These are phyloP conservation scores for Eristalis pertinax DNA, from an alignment of 2,888 invertebrate species.

Conservation along the genomic window DNA sequence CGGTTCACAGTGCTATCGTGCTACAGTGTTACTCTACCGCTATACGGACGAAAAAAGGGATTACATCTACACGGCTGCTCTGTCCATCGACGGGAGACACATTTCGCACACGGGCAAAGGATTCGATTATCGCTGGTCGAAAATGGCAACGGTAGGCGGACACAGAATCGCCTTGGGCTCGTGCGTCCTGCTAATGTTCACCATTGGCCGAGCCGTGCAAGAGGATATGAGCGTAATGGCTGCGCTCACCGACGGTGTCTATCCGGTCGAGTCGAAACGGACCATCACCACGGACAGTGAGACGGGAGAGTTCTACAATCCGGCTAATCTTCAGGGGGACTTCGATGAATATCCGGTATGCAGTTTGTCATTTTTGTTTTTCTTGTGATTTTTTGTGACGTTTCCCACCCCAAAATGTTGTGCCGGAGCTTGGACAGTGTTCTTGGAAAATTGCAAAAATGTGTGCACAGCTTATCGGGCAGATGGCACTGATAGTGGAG, in stretches of 20 bases:
- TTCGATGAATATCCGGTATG: conserved; percentile 62
- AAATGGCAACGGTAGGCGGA: conserved; percentile 43
- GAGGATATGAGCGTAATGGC: conserved; percentile 13
- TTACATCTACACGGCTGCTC: neutral
- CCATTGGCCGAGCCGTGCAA: conserved; percentile 17
- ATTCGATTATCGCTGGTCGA: conserved; percentile 20
- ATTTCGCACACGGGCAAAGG: conserved; percentile 5
- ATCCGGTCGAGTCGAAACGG: conserved; percentile 42
- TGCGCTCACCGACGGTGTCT: conserved; percentile 33
- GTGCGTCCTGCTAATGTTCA: conserved; percentile 45
- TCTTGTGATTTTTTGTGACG: neutral
- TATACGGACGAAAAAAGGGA: too few relatives aligned
- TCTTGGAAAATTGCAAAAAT: neutral
- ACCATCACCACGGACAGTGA: conserved; percentile 27
- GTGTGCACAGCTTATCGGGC: neutral
- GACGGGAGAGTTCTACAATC: conserved; percentile 36
- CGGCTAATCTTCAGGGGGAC: conserved; percentile 37
- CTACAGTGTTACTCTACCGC: too few relatives aligned
- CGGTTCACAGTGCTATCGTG: neutral
- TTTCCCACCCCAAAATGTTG: neutral
- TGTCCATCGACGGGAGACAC: conserved; percentile 1
- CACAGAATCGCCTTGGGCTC: conserved; percentile 48
- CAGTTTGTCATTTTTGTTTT: neutral
- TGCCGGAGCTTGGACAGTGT: neutral
- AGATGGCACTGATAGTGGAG: neutral